Conservation (phyloP, 2,888 invertebrate genomes). For the Trichopoda pennipes region DNA sequence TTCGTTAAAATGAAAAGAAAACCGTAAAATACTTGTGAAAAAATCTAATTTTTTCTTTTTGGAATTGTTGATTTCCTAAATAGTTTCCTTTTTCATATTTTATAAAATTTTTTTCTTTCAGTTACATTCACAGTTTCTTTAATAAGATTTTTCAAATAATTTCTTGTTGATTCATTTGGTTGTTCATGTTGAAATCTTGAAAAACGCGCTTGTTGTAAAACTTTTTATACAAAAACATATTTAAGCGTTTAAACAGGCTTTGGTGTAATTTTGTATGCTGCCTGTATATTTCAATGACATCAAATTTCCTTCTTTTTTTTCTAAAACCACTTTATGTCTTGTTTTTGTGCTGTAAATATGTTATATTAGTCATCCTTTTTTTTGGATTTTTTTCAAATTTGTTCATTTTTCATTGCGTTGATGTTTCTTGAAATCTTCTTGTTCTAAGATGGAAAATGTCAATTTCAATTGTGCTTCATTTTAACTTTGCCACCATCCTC, state of each 20-base stretch:
- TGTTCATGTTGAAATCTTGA: not conserved
- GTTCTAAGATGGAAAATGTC: slow-evolving; percentile 13
- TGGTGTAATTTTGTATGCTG: slow-evolving; percentile 8
- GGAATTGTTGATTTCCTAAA: slow-evolving; percentile 40
- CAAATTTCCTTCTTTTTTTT: slow-evolving; percentile 38
- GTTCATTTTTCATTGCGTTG: slow-evolving; percentile 16
- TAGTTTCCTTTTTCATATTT: not conserved
- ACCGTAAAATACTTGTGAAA: slow-evolving; percentile 18
- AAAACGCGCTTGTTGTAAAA: not conserved
- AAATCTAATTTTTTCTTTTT: slow-evolving; percentile 50
- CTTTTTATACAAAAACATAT: not conserved
- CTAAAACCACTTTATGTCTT: slow-evolving; percentile 60
- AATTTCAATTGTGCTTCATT: slow-evolving; percentile 25
- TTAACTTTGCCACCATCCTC: slow-evolving; percentile 32
- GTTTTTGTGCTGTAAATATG: slow-evolving; percentile 34
- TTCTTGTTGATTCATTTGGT: slow-evolving; percentile 54
- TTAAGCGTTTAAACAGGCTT: not conserved
- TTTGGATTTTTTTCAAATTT: slow-evolving; percentile 17
- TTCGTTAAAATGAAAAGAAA: slow-evolving; percentile 30
- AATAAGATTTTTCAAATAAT: slow-evolving; percentile 49
- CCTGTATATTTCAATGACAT: slow-evolving; percentile 15
- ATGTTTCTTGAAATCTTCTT: not conserved
- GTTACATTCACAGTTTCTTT: slow-evolving; percentile 44
- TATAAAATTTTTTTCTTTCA: slow-evolving; percentile 26
- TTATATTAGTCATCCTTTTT: slow-evolving; percentile 51